phyloP scores from a whole-genome alignment of 2,797 vertebrate genomes.

The Macropodus opercularis region DNA sequence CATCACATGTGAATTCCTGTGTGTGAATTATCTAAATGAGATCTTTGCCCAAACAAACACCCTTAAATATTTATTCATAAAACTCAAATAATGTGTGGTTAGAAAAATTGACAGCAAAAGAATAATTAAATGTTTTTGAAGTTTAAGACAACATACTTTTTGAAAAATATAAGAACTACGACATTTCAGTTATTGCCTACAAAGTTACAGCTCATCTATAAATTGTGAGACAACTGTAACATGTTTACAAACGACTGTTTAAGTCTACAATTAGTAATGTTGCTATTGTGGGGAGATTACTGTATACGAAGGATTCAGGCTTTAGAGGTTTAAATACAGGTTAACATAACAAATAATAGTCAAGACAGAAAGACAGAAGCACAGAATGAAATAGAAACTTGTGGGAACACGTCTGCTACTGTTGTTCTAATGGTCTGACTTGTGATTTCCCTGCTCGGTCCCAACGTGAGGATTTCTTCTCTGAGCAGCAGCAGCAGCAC shows the following conservation, averaged over 20 bases:
- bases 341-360: constrained; percentile 13
- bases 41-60: neutral
- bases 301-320: constrained; percentile 3
- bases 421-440: constrained; percentile 47
- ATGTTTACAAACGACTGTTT: neutral
- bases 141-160: neutral
- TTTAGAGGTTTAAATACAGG: constrained; percentile 21
- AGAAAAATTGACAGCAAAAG: neutral
- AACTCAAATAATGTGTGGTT: neutral
- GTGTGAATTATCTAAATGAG: neutral
- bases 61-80: neutral
- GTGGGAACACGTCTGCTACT: constrained; percentile 32
- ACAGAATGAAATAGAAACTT: constrained; percentile 18
- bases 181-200: neutral
- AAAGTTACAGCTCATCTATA: neutral
- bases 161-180: neutral
- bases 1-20: neutral
- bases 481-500: constrained; percentile 50
- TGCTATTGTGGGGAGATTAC: constrained; percentile 6
- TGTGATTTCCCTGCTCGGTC: constrained; percentile 46
- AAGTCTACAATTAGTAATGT: constrained; percentile 7
- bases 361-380: constrained; percentile 1
- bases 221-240: neutral
- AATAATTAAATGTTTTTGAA: neutral
- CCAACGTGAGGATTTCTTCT: constrained; percentile 48